phyloP scores from a whole-genome alignment of 2,797 vertebrate species.

The Chelon labrosus region DNA sequence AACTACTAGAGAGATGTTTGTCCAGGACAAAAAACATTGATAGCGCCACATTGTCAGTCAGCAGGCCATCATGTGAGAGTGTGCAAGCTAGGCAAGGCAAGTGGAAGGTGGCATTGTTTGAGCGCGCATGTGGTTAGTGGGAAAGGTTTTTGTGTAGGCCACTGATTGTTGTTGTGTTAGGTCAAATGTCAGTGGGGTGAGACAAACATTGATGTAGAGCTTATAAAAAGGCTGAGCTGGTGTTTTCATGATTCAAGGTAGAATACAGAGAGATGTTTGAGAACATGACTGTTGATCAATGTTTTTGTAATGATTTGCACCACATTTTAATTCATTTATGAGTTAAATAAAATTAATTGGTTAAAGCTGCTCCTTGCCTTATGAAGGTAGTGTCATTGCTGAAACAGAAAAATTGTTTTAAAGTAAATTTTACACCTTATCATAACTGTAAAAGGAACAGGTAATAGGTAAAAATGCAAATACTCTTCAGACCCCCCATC shows the following conservation, averaged over 20 bases:
- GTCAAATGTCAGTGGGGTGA: conserved; percentile 63
- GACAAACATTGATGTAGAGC: conserved; percentile 49
- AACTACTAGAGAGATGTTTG: conserved; percentile 71
- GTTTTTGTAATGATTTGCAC: neutral
- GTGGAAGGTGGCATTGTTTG: conserved; percentile 51
- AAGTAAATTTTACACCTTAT: too few relatives aligned
- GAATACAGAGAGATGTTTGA: neutral
- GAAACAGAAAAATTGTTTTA: too few relatives aligned
- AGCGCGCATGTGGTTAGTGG: conserved; percentile 22
- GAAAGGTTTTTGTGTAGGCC: conserved; percentile 42
- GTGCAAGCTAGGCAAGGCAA: conserved; percentile 42
- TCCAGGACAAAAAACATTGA: conserved; percentile 48
- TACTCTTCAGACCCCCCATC: too few relatives aligned
- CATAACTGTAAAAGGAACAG: too few relatives aligned
- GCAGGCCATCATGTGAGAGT: conserved; percentile 28
- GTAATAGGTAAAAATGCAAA: too few relatives aligned
- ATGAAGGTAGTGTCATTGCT: too few relatives aligned
- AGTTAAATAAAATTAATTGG: too few relatives aligned
- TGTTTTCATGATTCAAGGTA: conserved; percentile 23
- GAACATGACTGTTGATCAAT: neutral
- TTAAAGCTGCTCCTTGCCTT: too few relatives aligned
- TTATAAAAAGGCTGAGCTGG: conserved; percentile 62
- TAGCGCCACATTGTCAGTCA: conserved; percentile 67
- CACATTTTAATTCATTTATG: too few relatives aligned
- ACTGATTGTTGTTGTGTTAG: conserved; percentile 53